Percentiles rank a stretch among this genome's conserved stretches.
phyloP scores from a whole-genome alignment of 1,140 invertebrate genomes.

The Pinna nobilis region DNA sequence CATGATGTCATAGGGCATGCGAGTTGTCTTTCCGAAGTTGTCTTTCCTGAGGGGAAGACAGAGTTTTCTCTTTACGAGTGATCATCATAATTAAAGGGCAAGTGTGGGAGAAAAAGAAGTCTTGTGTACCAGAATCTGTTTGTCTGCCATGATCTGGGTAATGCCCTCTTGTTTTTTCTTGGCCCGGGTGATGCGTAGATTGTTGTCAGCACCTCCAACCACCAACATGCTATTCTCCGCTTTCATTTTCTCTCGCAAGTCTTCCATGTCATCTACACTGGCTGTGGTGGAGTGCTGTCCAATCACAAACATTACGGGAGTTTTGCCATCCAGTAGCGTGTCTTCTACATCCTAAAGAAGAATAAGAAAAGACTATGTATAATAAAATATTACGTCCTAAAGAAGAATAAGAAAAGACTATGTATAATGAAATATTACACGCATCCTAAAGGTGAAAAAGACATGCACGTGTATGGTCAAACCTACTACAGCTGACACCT shows the following conservation, averaged over 20 bases:
- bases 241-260: slow-evolving; percentile 83
- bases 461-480: no score
- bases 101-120: background rate
- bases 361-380: background rate
- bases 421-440: slow-evolving; percentile 72
- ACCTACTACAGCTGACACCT: no score
- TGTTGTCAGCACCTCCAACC: slow-evolving; percentile 88
- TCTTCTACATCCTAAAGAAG: slow-evolving; percentile 83
- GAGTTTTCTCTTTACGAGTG: no score
- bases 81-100: no score
- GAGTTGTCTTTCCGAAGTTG: no score
- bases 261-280: slow-evolving; percentile 85
- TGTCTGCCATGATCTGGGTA: slow-evolving; percentile 89
- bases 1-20: no score
- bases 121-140: slow-evolving; percentile 78
- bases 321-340: slow-evolving; percentile 83
- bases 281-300: slow-evolving; percentile 83
- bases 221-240: slow-evolving; percentile 86
- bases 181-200: slow-evolving; percentile 82
- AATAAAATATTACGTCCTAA: slow-evolving; percentile 78
- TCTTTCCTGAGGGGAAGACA: no score
- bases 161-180: slow-evolving; percentile 84
- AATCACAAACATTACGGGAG: slow-evolving; percentile 87
- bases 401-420: background rate
- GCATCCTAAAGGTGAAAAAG: slow-evolving; percentile 72